Conservation (phyloP, 2,113 vertebrate species). For the Pseudolaguvia tuberculata region DNA sequence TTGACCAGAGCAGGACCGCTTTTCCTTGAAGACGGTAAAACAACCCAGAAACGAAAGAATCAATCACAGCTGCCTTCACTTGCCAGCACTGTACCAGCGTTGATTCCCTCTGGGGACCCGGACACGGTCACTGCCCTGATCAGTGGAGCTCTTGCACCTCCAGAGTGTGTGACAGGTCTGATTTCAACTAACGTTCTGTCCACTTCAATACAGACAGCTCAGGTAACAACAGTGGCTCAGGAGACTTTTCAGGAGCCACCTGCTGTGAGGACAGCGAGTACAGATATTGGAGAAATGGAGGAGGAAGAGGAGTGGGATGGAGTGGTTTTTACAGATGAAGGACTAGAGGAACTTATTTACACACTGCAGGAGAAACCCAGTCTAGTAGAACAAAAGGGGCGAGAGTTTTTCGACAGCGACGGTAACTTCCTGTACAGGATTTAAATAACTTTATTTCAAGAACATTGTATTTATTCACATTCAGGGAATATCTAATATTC, state of each 20-base stretch:
- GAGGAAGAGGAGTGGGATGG: conserved; percentile 57
- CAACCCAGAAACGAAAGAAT: neutral
- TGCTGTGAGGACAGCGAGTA: neutral
- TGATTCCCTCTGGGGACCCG: conserved; percentile 43
- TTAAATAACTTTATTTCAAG: conserved; percentile 48
- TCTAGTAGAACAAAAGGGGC: conserved; percentile 63
- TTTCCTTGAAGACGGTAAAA: conserved; percentile 38
- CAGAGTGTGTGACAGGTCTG: conserved; percentile 5
- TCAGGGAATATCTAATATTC: neutral
- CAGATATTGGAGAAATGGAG: neutral
- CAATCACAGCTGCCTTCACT: conserved; percentile 38
- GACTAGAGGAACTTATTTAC: conserved; percentile 53
- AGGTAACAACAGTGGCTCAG: conserved; percentile 15
- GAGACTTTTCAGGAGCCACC: neutral
- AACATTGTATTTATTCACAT: neutral
- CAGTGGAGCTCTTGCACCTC: conserved; percentile 10
- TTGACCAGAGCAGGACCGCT: conserved; percentile 32
- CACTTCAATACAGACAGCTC: conserved; percentile 20
- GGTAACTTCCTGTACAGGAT: conserved; percentile 80
- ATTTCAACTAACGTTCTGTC: conserved; percentile 12
- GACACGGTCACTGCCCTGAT: conserved; percentile 38
- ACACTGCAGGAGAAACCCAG: conserved; percentile 36
- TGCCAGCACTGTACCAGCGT: neutral
- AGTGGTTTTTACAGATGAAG: conserved; percentile 50
- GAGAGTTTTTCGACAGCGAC: conserved; percentile 73